phyloP scores from a whole-genome alignment of 2,113 vertebrate genomes.

The Panthera leo region DNA sequence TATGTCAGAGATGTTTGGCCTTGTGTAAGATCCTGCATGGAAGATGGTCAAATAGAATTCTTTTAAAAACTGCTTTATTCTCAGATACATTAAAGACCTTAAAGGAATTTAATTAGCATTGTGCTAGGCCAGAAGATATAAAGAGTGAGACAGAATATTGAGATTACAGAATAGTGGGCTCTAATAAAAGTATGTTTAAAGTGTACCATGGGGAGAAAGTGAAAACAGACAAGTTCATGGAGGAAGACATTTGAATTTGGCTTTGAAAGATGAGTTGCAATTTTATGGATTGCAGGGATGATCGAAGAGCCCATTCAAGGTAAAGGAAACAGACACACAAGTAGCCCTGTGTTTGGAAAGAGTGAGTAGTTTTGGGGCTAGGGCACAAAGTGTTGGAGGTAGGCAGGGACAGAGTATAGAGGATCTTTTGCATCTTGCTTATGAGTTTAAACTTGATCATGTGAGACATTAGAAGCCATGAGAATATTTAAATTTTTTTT shows the following conservation, averaged over 20 bases:
- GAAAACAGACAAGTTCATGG: neutral
- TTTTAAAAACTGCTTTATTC: neutral
- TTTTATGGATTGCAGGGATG: neutral
- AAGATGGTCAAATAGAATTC: neutral
- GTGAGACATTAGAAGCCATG: neutral
- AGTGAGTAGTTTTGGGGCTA: neutral
- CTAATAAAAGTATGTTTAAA: neutral
- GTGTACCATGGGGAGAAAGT: neutral
- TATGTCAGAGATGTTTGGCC: neutral
- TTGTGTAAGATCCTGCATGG: neutral
- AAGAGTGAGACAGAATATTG: neutral
- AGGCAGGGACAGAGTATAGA: neutral
- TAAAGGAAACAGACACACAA: neutral
- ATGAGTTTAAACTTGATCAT: neutral
- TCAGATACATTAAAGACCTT: neutral
- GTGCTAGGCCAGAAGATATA: neutral
- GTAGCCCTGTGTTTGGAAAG: neutral
- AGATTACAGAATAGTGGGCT: neutral
- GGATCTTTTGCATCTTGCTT: neutral
- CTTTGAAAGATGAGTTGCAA: conserved; percentile 1
- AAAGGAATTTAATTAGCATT: conserved; percentile 4
- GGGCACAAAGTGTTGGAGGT: neutral
- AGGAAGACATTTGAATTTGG: neutral
- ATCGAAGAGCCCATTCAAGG: neutral
- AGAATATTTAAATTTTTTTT: neutral